A percentile compares a stretch with the other conserved stretches of the same genome.
These are phyloP conservation scores for Dasysyrphus tricinctus DNA, from an alignment of 2,888 invertebrate genomes.

Conservation along the genomic window DNA sequence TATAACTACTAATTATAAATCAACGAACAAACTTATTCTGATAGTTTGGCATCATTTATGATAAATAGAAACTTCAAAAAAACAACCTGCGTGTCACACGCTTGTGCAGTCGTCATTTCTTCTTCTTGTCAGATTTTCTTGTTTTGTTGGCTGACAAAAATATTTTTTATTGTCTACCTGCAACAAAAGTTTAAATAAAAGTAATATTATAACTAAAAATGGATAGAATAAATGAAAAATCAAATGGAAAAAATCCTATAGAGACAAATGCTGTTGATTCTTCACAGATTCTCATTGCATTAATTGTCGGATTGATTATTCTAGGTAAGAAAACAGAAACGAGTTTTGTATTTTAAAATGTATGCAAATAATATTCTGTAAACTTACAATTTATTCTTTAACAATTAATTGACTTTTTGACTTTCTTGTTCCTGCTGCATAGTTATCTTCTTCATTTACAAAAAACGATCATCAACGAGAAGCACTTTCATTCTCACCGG, in stretches of 20 bases:
- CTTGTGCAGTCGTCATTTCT: constrained; percentile 46
- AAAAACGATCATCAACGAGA: constrained; percentile 83
- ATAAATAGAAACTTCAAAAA: constrained; percentile 40
- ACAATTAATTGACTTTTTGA: neutral
- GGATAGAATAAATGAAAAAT: constrained; percentile 79
- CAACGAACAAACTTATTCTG: no score
- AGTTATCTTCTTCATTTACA: constrained; percentile 81
- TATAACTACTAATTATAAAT: no score
- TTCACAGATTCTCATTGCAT: constrained; percentile 79
- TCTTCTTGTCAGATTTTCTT: constrained; percentile 55
- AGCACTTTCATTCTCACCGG: constrained; percentile 91
- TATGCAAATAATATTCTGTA: neutral
- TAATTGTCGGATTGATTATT: constrained; percentile 79
- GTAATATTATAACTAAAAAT: constrained; percentile 76
- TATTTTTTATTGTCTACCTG: constrained; percentile 33
- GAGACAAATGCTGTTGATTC: constrained; percentile 78
- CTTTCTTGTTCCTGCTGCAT: neutral
- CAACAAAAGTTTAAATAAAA: neutral
- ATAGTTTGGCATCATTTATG: constrained; percentile 51
- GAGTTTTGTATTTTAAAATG: neutral
- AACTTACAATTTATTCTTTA: neutral
- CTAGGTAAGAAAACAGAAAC: constrained; percentile 78
- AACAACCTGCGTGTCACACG: constrained; percentile 76
- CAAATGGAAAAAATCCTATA: constrained; percentile 76
- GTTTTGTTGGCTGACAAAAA: constrained; percentile 44